A percentile compares a stretch with the other conserved stretches of the same genome.
Conservation (phyloP, 2,797 vertebrate genomes). For the Heliangelus exortis region DNA sequence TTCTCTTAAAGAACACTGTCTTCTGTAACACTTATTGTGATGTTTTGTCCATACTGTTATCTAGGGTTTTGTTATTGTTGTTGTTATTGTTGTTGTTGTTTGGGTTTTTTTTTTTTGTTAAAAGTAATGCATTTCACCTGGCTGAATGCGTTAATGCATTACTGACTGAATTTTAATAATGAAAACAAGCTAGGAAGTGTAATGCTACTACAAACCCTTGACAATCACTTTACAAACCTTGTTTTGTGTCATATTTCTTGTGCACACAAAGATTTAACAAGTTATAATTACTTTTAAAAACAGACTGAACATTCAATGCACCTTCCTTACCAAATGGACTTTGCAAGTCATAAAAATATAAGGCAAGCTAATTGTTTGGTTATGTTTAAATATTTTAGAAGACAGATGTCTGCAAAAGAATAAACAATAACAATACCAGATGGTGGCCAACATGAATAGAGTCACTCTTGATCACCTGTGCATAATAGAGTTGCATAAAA, state of each 20-base stretch:
- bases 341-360: background rate
- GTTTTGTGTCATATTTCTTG: background rate
- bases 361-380: background rate
- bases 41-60: too few species aligned
- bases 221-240: background rate
- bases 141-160: too few species aligned
- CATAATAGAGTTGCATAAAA: background rate
- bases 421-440: background rate
- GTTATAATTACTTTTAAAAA: background rate
- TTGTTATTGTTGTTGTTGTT: too few species aligned
- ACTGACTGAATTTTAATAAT: too few species aligned
- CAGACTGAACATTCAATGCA: background rate
- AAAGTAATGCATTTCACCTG: too few species aligned
- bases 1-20: too few species aligned
- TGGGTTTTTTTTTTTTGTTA: too few species aligned
- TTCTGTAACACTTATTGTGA: too few species aligned
- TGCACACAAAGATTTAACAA: background rate
- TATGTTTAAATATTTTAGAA: conserved; percentile 44
- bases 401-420: background rate
- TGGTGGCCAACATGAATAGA: background rate
- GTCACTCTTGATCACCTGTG: background rate
- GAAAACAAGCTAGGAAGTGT: too few species aligned
- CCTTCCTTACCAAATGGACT: background rate
- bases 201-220: too few species aligned
- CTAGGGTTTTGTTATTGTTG: too few species aligned